These are phyloP conservation scores for Melinopterus prodromus DNA, from an alignment of 2,888 invertebrate species.

Conservation along the genomic window DNA sequence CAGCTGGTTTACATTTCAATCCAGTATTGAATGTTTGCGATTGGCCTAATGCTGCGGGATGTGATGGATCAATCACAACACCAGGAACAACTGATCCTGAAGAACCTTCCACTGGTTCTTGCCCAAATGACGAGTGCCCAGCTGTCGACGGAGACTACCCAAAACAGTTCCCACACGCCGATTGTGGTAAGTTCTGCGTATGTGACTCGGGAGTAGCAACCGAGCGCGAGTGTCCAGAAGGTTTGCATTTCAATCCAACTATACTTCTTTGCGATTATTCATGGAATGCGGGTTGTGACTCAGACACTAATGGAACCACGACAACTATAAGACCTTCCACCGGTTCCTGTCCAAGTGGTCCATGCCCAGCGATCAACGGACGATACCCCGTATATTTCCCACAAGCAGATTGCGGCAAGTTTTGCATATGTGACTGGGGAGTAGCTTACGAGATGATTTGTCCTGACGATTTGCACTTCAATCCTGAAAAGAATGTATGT, in stretches of 20 bases:
- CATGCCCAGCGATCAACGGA: neutral
- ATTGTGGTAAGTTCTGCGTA: slow-evolving; percentile 23
- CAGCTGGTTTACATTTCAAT: too few species aligned
- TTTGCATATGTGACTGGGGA: slow-evolving; percentile 33
- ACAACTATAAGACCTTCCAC: neutral
- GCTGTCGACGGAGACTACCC: slow-evolving; percentile 17
- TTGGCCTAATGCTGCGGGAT: slow-evolving; percentile 7
- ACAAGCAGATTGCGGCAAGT: slow-evolving; percentile 27
- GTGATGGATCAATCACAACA: slow-evolving; percentile 16
- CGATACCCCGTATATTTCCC: neutral
- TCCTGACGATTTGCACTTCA: slow-evolving; percentile 37
- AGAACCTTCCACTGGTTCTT: neutral
- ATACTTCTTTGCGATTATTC: neutral
- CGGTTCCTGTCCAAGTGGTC: neutral
- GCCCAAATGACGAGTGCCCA: slow-evolving; percentile 9
- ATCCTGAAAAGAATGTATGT: slow-evolving; percentile 31
- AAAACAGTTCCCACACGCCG: slow-evolving; percentile 23
- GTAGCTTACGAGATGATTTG: slow-evolving; percentile 29
- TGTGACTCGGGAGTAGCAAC: slow-evolving; percentile 12
- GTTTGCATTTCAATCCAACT: slow-evolving; percentile 19
- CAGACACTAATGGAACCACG: too few species aligned
- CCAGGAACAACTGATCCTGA: neutral
- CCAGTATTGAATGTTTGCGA: too few species aligned
- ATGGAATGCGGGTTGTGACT: slow-evolving; percentile 1
- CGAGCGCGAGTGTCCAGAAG: neutral